Evolutionary conservation across 1,140 invertebrate species (phyloP).

Genomic region (Conus ventricosus): DNA sequence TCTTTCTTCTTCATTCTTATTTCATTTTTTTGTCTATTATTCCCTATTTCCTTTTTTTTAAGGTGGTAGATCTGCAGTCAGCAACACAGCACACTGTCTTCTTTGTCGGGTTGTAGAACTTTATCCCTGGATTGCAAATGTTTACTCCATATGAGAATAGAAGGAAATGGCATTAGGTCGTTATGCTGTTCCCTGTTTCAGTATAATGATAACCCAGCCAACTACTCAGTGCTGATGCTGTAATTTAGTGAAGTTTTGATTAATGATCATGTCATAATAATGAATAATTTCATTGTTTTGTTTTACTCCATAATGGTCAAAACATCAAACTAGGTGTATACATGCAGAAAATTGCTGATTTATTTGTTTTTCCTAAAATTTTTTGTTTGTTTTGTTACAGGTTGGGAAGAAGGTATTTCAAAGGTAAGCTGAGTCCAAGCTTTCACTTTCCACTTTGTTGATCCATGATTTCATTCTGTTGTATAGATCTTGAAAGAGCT

Average conservation of each 20-base stretch:
- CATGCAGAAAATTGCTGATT: too few species aligned
- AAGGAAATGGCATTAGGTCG: too few species aligned
- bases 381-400: conserved; percentile 50
- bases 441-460: background rate
- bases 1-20: background rate
- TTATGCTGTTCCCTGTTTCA: too few species aligned
- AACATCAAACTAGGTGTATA: too few species aligned
- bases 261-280: background rate
- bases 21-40: background rate
- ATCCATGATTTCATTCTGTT: too few species aligned
- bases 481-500: too few species aligned
- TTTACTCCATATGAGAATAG: too few species aligned
- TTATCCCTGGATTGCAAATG: too few species aligned
- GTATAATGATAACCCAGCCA: too few species aligned
- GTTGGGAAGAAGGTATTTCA: conserved; percentile 62
- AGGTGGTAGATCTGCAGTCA: background rate
- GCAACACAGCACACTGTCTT: background rate
- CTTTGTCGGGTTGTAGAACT: background rate
- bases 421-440: conserved; percentile 42
- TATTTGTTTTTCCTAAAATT: background rate
- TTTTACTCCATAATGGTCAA: too few species aligned
- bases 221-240: background rate
- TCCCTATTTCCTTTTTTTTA: background rate
- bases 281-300: background rate
- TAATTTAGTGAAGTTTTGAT: background rate